Base-by-base conservation (phyloP, 2,113 vertebrate species). In the Grammomys dolichurus region DNA sequence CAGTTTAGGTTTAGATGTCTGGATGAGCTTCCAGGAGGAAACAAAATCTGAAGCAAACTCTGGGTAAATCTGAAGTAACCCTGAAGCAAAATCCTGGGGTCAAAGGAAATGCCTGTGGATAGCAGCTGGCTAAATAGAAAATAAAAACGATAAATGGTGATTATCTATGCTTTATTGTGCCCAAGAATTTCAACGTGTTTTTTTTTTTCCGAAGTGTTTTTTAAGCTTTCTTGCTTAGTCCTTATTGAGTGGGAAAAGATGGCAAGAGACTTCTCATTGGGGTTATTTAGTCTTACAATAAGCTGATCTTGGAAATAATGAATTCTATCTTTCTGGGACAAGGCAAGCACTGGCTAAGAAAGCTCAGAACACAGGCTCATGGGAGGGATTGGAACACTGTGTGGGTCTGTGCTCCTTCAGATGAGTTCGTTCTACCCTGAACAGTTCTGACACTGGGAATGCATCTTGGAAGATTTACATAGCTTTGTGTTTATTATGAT, bases 401-500 rank as follows among this genome's bases (percentile, higher is more conserved):
- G 65, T 7, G 0, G 2, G 16, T 26, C 13, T 7, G 6, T 28
- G 11, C 14, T 90, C 33, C 2, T 10, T 63, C 81, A 31, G 7
- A 40, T 26, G 28, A 60, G 31, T 4, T 33, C 67, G 36, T 36
- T 22, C 48, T 58, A 14, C 22, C 36, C 91, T 58, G 85, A 84
- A 33, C 40, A 3, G 0, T 70, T 89, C 65, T 89, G 73, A 82
- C 67, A n/a, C 60, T 54, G 22, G 48, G 48, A 69, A 28, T 28
- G 16, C 24, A 63, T 76, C 70, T 78, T 56, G 13, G 22, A 65
- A 60, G 91, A 89, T 95, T 94, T 90, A 92, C 65, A 60, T 17
- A 92, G 95, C 65, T 28, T 19, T 46, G 6, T 72, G 40, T 94
- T 93, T 80, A 87, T 95, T 84, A 87, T 73, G 95, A 20, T 84